Conservation (phyloP, 2,113 vertebrate genomes). For the Caloenas nicobarica region DNA sequence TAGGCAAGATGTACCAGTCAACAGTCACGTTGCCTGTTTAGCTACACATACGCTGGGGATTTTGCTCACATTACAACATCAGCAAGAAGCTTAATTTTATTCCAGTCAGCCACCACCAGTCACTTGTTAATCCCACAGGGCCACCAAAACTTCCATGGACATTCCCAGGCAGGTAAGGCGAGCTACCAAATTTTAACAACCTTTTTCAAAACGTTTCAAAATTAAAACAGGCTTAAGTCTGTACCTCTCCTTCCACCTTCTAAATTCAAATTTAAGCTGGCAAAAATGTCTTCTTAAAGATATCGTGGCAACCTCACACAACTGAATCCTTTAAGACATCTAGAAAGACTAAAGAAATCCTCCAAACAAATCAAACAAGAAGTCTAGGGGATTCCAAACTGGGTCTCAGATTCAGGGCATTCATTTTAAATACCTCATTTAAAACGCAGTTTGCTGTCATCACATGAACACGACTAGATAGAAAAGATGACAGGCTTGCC, state of each 20-base stretch:
- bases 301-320: not conserved
- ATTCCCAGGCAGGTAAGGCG: fast-evolving
- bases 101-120: not conserved
- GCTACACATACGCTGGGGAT: not conserved
- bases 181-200: not conserved
- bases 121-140: not conserved
- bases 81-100: not conserved
- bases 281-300: not conserved
- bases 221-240: not conserved
- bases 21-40: not conserved
- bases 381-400: not conserved
- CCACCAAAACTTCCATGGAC: not conserved
- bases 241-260: not conserved
- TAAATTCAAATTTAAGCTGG: not conserved
- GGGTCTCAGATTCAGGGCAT: not conserved
- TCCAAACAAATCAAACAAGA: not conserved
- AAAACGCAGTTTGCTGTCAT: not conserved
- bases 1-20: not conserved
- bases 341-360: not conserved
- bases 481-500: not conserved
- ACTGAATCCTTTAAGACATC: not conserved
- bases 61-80: not conserved
- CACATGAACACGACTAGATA: fast-evolving
- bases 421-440: not conserved
- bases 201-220: not conserved